A percentile compares a stretch with the other conserved stretches of the same genome.
These are phyloP conservation scores for Lateolabrax maculatus DNA, from an alignment of 2,797 vertebrate species.

Conservation along the genomic window DNA sequence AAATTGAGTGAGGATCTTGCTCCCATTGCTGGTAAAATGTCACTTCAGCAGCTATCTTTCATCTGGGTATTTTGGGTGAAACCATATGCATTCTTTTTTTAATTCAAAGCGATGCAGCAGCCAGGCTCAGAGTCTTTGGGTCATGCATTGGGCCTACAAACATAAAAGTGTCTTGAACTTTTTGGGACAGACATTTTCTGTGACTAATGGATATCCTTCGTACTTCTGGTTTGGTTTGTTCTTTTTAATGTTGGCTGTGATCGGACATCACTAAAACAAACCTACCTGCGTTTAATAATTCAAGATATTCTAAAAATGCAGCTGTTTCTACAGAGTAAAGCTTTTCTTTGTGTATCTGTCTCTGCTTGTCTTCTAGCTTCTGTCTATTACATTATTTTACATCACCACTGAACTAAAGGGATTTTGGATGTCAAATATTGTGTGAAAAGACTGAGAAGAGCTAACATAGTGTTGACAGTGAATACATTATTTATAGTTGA, in stretches of 20 bases:
- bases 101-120: neutral
- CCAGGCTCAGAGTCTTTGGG: neutral
- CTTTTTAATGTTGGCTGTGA: too few species aligned
- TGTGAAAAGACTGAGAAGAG: neutral
- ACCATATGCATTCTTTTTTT: too few species aligned
- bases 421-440: conserved; percentile 3
- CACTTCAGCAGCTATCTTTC: conserved; percentile 38
- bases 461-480: neutral
- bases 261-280: neutral
- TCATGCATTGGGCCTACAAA: neutral
- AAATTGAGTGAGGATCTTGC: neutral
- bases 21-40: conserved; percentile 20
- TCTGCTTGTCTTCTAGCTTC: neutral
- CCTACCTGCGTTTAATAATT: conserved; percentile 30
- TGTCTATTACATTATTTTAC: neutral
- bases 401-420: neutral
- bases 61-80: conserved; percentile 22
- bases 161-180: neutral
- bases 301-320: conserved; percentile 28
- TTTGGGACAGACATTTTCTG: neutral
- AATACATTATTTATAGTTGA: neutral
- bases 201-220: too few species aligned
- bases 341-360: neutral
- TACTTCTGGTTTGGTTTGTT: too few species aligned
- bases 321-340: neutral